Base-by-base conservation (phyloP, 1,140 invertebrate species). In the Pseudomyrmex pallidus region DNA sequence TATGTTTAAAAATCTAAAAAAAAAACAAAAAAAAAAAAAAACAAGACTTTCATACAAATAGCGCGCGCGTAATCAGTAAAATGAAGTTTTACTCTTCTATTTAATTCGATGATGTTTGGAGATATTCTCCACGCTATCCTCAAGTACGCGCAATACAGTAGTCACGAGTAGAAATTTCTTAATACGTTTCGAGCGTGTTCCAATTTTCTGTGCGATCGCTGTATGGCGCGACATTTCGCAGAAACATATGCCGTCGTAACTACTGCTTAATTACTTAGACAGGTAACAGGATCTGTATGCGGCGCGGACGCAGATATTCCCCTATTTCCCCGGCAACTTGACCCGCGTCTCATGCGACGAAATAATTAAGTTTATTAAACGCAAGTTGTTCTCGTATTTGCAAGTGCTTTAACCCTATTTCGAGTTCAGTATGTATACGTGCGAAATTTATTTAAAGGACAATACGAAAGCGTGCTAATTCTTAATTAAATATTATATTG, bases 321-420 rank as follows among this genome's bases (percentile, higher is more conserved):
- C 83, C 64, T 61, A 74, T 48, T 83, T 35, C 35, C 83, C 56
- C 72, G 59, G 87, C 77, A 90, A 90, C 89, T 90, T 85, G 90
- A 90, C 87, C 89, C 74, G 62, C 54, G 88, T 77, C 35, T 35
- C 76, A 67, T 84, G 70, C 74, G 67, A 82, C 83, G 83, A 84
- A 85, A 84, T 90, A 90, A 90, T 90, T 90, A 89, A 90, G 88
- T 90, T 90, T 90, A 90, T 90, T 90, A 89, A 74, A 82, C 70
- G 78, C 57, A 82, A 82, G 25, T 74, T 82, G 78, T 73, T 63
- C 61, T 74, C 78, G 57, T 74, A 74, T 74, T 74, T 66, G 66
- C 66, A 70, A 80, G 66, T 80, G 76, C 76, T 80, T 80, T 80
- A 80, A 72, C 66, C 66, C 76, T 80, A 66, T 80, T 80, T 80